Evolutionary conservation across 1,140 invertebrate genomes (phyloP).

Genomic region (Patella vulgata): DNA sequence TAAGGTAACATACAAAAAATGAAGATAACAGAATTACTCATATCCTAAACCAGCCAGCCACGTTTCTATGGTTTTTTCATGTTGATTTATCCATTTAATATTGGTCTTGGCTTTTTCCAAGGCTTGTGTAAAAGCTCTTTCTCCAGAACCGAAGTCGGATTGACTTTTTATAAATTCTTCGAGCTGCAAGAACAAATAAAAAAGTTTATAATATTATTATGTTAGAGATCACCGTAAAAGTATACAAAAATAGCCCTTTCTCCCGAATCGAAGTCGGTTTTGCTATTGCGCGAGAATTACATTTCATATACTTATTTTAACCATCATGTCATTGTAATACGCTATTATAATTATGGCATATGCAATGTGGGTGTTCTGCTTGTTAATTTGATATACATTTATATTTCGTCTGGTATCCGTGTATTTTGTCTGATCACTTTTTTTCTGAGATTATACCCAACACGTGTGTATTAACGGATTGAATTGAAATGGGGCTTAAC

Average conservation of each 20-base stretch:
- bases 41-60: slow-evolving; percentile 71
- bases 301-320: neutral
- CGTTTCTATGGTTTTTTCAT: slow-evolving; percentile 77
- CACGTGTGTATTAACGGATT: too few species aligned
- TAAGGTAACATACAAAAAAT: too few species aligned
- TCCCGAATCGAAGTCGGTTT: too few species aligned
- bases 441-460: too few species aligned
- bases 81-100: slow-evolving; percentile 81
- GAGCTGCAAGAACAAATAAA: slow-evolving; percentile 52
- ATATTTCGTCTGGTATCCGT: too few species aligned
- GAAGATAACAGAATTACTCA: neutral
- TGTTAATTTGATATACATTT: too few species aligned
- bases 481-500: too few species aligned
- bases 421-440: too few species aligned
- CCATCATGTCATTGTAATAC: neutral
- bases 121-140: slow-evolving; percentile 79
- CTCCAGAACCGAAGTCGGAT: slow-evolving; percentile 71
- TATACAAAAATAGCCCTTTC: neutral
- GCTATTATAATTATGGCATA: neutral
- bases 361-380: too few species aligned
- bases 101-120: slow-evolving; percentile 83
- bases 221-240: too few species aligned
- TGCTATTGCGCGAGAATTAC: neutral
- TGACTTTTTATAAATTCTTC: slow-evolving; percentile 30
- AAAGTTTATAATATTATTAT: neutral